Evolutionary conservation across 2,113 vertebrate genomes (phyloP).

Genomic region (Cheilinus undulatus): DNA sequence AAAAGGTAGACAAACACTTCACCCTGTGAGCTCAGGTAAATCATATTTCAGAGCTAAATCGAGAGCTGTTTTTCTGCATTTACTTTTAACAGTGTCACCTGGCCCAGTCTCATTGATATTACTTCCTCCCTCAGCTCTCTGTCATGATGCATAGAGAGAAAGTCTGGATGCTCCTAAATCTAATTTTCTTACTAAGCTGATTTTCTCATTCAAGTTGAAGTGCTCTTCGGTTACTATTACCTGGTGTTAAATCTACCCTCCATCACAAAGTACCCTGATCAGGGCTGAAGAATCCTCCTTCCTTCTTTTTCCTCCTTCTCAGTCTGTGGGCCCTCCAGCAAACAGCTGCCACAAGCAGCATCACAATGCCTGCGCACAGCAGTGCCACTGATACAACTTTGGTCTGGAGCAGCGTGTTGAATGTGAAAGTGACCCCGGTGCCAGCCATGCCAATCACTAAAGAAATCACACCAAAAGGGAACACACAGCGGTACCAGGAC

Average conservation of each 20-base stretch:
- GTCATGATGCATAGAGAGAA: conserved; percentile 33
- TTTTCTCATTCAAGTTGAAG: not conserved
- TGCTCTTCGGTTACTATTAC: not conserved
- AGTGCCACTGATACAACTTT: conserved; percentile 89
- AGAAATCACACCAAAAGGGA: conserved; percentile 88
- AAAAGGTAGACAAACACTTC: not conserved
- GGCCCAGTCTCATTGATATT: not conserved
- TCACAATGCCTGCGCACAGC: conserved; percentile 82
- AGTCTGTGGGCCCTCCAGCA: conserved; percentile 89
- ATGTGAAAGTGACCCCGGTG: conserved; percentile 91
- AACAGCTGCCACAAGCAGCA: conserved; percentile 86
- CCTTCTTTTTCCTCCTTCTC: conserved; percentile 82
- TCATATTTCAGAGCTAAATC: conserved; percentile 5
- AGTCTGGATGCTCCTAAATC: conserved; percentile 1
- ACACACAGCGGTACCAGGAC: conserved; percentile 89
- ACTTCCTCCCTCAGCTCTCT: not conserved
- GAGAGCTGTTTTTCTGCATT: not conserved
- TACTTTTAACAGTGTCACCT: not conserved
- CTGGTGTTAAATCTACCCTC: not conserved
- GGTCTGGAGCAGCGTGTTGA: conserved; percentile 87
- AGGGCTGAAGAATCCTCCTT: conserved; percentile 77
- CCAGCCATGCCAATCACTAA: conserved; percentile 87
- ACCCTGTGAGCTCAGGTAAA: conserved; percentile 20
- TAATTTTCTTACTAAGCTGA: not conserved
- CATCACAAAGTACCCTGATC: conserved; percentile 88